Conservation (phyloP, 2,888 invertebrate genomes). For the Diarsia rubi region DNA sequence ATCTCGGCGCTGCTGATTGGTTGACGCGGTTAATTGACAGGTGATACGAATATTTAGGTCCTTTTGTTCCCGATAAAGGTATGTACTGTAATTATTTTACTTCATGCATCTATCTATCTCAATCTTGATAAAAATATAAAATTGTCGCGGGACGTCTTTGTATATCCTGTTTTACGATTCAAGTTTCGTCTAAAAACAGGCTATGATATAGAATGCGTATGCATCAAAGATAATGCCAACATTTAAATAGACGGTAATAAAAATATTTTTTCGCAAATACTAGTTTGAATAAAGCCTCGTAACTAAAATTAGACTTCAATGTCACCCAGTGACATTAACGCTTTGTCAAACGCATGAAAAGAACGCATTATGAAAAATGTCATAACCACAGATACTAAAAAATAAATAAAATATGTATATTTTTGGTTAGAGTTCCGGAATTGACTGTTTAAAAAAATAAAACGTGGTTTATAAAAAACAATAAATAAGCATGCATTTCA, state of each 20-base stretch:
- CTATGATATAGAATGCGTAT: constrained; percentile 7
- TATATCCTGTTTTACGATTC: background rate
- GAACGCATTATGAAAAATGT: constrained; percentile 12
- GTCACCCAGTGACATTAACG: constrained; percentile 52
- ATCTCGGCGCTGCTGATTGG: constrained; percentile 18
- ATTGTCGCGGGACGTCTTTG: background rate
- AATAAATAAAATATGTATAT: background rate
- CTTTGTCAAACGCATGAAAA: constrained; percentile 30
- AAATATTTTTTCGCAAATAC: background rate
- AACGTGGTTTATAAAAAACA: background rate
- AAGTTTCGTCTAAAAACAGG: background rate
- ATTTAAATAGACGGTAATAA: background rate
- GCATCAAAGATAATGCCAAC: background rate
- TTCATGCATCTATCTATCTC: background rate
- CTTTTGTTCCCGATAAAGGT: constrained; percentile 4
- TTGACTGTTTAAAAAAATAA: background rate
- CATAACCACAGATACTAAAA: background rate
- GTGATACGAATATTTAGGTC: constrained; percentile 35
- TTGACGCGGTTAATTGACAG: constrained; percentile 42
- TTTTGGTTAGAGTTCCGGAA: background rate
- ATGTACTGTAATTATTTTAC: constrained; percentile 18
- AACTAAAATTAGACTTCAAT: constrained; percentile 37
- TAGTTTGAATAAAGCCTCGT: constrained; percentile 2
- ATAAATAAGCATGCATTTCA: background rate
- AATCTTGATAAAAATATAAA: background rate